phyloP scores from a whole-genome alignment of 2,888 invertebrate species.

The Noctua comes region DNA sequence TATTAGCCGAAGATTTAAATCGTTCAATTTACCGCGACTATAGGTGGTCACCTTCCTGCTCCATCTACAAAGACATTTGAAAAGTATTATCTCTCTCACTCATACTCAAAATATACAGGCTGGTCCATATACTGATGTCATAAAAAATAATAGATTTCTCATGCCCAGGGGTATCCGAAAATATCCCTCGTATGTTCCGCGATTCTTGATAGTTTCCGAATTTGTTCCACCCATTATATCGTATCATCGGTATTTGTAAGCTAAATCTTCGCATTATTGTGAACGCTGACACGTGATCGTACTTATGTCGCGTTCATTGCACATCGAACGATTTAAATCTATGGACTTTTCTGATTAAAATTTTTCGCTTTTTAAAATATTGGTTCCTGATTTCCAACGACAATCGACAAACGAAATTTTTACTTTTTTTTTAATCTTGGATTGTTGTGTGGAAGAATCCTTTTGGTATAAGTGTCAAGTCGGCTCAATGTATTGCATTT shows the following conservation, averaged over 20 bases:
- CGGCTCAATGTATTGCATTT: constrained; percentile 65
- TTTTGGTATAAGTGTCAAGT: background rate
- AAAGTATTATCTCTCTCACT: background rate
- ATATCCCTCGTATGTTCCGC: too few relatives aligned
- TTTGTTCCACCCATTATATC: background rate
- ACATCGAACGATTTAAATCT: background rate
- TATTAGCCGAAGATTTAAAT: background rate
- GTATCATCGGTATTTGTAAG: background rate
- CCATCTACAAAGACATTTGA: background rate
- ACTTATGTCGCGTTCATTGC: background rate
- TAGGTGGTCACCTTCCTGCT: background rate
- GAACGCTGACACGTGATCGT: background rate
- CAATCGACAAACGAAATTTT: constrained; percentile 19
- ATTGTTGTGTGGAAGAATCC: constrained; percentile 25
- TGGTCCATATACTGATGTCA: too few relatives aligned
- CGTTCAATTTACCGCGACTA: background rate
- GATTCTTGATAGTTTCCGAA: too few relatives aligned
- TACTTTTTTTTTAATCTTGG: constrained; percentile 27
- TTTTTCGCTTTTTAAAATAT: background rate
- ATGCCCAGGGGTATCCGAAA: background rate
- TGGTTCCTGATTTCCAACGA: constrained; percentile 33
- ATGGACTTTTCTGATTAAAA: constrained; percentile 14
- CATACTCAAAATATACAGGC: background rate
- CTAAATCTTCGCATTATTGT: background rate
- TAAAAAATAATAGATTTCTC: background rate